Percentiles rank a stretch among this genome's conserved stretches.
phyloP scores from a whole-genome alignment of 2,113 vertebrate genomes.

The Nothobranchius kuhntae region DNA sequence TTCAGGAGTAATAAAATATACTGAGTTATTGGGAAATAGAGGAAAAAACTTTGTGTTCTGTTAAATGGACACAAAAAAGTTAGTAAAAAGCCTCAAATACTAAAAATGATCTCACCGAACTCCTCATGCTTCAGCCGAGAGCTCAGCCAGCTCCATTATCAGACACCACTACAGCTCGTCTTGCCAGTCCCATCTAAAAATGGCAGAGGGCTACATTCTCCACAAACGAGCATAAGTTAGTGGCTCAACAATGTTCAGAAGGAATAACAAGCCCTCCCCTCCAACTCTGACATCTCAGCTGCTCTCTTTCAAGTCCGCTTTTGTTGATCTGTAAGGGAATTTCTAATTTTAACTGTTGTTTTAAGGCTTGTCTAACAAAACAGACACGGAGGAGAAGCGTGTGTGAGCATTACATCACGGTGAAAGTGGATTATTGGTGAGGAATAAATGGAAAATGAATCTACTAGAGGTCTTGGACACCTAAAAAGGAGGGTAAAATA shows the following conservation, averaged over 20 bases:
- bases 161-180: slow-evolving; percentile 46
- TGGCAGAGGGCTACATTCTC: slow-evolving; percentile 69
- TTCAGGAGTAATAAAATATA: not conserved
- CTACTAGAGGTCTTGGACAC: too few species aligned
- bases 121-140: slow-evolving; percentile 42
- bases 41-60: not conserved
- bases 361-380: slow-evolving; percentile 10
- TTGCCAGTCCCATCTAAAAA: slow-evolving; percentile 68
- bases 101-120: slow-evolving; percentile 55
- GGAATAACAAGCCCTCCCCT: slow-evolving; percentile 54
- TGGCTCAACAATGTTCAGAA: slow-evolving; percentile 67
- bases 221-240: slow-evolving; percentile 56
- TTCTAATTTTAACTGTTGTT: not conserved
- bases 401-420: too few species aligned
- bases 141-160: slow-evolving; percentile 62
- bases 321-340: not conserved
- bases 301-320: not conserved
- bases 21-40: not conserved
- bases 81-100: slow-evolving; percentile 2
- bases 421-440: too few species aligned
- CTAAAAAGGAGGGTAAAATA: too few species aligned
- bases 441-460: too few species aligned
- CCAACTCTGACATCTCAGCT: slow-evolving; percentile 45
- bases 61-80: not conserved
- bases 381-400: too few species aligned